These are phyloP conservation scores for Eupeodes luniger DNA, from an alignment of 2,888 invertebrate genomes.

Conservation along the genomic window DNA sequence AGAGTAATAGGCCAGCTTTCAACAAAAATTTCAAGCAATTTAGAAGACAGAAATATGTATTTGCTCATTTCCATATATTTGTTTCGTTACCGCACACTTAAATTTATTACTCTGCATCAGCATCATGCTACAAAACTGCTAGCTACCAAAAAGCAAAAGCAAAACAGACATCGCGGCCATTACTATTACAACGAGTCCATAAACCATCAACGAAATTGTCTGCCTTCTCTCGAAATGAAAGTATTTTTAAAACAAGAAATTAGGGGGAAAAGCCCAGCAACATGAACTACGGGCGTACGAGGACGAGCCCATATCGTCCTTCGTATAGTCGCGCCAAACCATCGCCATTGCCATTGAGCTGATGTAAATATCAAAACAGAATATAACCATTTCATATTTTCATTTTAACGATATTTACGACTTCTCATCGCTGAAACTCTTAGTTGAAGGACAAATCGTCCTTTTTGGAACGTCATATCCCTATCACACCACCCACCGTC, in stretches of 20 bases:
- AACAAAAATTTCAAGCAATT: background rate
- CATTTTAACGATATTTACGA: constrained; percentile 74
- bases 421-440: constrained; percentile 44
- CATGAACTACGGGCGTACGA: too few species aligned
- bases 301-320: too few species aligned
- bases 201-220: constrained; percentile 55
- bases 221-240: background rate
- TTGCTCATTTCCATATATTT: constrained; percentile 26
- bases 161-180: constrained; percentile 65
- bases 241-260: constrained; percentile 1
- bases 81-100: constrained; percentile 51
- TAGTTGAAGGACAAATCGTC: constrained; percentile 49
- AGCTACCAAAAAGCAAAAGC: background rate
- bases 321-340: too few species aligned
- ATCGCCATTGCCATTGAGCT: constrained; percentile 16
- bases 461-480: background rate
- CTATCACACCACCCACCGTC: background rate
- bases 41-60: background rate
- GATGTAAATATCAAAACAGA: constrained; percentile 68
- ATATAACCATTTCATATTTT: constrained; percentile 72
- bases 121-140: constrained; percentile 6
- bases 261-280: background rate
- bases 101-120: constrained; percentile 16
- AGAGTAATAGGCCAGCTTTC: background rate
- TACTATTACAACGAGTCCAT: constrained; percentile 64